Percentiles rank a stretch among this genome's conserved stretches.
These are phyloP conservation scores for Holcopasites calliopsidis DNA, from an alignment of 1,140 invertebrate genomes.

Conservation along the genomic window DNA sequence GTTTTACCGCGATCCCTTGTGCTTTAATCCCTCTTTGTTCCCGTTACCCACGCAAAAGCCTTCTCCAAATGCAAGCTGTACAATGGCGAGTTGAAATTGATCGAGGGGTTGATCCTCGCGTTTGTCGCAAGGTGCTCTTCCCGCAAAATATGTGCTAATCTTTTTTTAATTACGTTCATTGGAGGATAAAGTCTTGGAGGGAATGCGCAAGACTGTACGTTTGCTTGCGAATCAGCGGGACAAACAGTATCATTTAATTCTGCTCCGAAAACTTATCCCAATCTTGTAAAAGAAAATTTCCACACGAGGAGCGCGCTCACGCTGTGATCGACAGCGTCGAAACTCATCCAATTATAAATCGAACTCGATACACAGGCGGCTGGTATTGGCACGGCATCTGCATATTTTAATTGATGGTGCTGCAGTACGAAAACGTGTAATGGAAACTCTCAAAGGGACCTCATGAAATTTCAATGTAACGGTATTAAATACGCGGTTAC, in stretches of 20 bases:
- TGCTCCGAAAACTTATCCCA: too few species aligned
- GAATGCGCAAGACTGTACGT: too few species aligned
- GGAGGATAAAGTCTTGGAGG: too few species aligned
- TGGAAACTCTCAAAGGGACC: constrained; percentile 7
- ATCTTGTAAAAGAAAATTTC: neutral
- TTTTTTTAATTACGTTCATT: too few species aligned
- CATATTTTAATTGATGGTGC: constrained; percentile 41
- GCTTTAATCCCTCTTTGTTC: neutral
- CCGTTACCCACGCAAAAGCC: neutral
- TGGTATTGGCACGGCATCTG: constrained; percentile 2
- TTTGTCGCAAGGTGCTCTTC: too few species aligned
- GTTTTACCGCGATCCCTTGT: neutral
- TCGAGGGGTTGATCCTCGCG: neutral
- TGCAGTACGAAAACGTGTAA: constrained; percentile 1
- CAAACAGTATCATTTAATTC: too few species aligned
- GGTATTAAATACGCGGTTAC: constrained; percentile 30
- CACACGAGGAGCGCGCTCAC: constrained; percentile 2
- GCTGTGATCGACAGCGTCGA: neutral
- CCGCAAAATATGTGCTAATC: too few species aligned
- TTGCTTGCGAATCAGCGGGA: too few species aligned
- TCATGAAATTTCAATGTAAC: constrained; percentile 39
- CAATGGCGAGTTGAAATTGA: neutral
- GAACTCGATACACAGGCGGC: neutral
- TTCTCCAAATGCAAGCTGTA: neutral
- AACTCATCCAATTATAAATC: constrained; percentile 5